A percentile compares a stretch with the other conserved stretches of the same genome.
Evolutionary conservation across 2,797 vertebrate genomes (phyloP).

Genomic region (Chaunax sp.): DNA sequence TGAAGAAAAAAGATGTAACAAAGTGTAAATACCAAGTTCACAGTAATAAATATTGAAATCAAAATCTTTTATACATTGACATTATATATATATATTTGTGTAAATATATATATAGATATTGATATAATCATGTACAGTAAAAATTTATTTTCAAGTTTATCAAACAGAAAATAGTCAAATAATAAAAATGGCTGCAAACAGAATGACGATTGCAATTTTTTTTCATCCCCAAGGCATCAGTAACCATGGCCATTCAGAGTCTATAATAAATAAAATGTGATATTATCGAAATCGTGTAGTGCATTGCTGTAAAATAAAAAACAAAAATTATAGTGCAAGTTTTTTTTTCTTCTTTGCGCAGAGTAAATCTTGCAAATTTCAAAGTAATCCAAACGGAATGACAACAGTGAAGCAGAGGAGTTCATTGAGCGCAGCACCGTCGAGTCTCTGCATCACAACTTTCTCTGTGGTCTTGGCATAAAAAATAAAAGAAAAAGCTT

Average conservation of each 20-base stretch:
- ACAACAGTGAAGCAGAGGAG: slow-evolving; percentile 76
- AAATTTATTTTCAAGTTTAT: slow-evolving; percentile 91
- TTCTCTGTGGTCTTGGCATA: slow-evolving; percentile 74
- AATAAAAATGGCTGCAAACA: slow-evolving; percentile 87
- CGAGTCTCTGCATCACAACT: slow-evolving; percentile 74
- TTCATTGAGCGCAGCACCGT: slow-evolving; percentile 78
- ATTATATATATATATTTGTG: slow-evolving; percentile 78
- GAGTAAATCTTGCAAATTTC: slow-evolving; percentile 82
- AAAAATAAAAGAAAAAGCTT: slow-evolving; percentile 80
- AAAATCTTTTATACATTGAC: slow-evolving; percentile 88
- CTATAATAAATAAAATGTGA: slow-evolving; percentile 97
- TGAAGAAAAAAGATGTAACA: slow-evolving; percentile 79
- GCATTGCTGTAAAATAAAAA: slow-evolving; percentile 92
- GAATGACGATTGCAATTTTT: slow-evolving; percentile 85
- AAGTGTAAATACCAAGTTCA: slow-evolving; percentile 92
- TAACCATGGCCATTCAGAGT: slow-evolving; percentile 94
- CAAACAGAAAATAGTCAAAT: slow-evolving; percentile 86
- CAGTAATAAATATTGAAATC: slow-evolving; percentile 97
- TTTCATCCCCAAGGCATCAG: slow-evolving; percentile 94
- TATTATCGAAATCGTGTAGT: slow-evolving; percentile 93
- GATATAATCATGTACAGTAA: slow-evolving; percentile 83
- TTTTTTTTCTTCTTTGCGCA: slow-evolving; percentile 84
- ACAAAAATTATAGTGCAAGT: slow-evolving; percentile 91
- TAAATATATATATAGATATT: slow-evolving; percentile 72
- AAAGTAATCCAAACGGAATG: slow-evolving; percentile 76